Evolutionary conservation across 2,888 invertebrate genomes (phyloP).

Genomic region (Periphyllus acericola): DNA sequence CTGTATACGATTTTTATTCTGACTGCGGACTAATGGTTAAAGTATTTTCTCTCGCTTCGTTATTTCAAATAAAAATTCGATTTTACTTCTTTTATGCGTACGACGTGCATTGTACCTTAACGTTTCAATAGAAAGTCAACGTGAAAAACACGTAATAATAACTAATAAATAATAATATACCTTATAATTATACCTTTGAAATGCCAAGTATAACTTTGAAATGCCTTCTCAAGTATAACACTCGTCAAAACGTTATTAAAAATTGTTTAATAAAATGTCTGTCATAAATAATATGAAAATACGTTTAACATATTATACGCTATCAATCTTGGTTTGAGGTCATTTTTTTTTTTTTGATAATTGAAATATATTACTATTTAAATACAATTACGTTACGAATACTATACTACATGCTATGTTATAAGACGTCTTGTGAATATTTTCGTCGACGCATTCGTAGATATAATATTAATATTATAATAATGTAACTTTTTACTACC

Average conservation of each 20-base stretch:
- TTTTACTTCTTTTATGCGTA: neutral
- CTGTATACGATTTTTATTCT: neutral
- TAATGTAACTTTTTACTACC: no score
- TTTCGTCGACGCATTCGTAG: no score
- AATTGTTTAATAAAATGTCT: neutral
- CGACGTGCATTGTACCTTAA: neutral
- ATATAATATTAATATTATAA: no score
- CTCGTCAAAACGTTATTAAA: neutral
- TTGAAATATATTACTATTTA: no score
- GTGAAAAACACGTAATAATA: neutral
- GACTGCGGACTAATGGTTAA: neutral
- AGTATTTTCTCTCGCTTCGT: neutral
- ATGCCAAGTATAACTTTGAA: neutral
- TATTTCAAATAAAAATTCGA: neutral
- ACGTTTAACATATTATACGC: neutral
- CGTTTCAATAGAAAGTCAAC: neutral
- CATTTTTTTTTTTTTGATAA: no score
- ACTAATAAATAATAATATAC: neutral
- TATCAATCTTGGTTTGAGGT: no score
- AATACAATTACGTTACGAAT: no score
- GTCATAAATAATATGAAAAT: neutral
- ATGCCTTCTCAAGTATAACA: neutral
- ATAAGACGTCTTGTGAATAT: no score
- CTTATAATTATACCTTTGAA: neutral
- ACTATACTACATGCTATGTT: no score